Evolutionary conservation across 2,797 vertebrate species (phyloP).

Genomic region (Hapalemur alaotrensis): DNA sequence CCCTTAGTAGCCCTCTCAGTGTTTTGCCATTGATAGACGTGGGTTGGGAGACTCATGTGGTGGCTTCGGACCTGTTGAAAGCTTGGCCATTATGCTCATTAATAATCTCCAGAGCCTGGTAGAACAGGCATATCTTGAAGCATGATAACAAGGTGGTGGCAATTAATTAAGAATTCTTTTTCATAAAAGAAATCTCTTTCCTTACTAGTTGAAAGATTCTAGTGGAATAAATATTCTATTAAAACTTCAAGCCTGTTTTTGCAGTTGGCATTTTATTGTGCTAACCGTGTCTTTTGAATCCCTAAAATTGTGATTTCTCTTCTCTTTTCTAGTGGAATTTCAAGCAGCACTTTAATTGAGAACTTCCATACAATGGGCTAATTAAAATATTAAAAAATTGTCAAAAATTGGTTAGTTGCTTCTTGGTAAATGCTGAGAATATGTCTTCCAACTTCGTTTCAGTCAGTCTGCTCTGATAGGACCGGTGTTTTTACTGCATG

Average conservation of each 20-base stretch:
- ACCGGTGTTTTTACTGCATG: background rate
- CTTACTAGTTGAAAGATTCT: background rate
- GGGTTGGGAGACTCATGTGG: background rate
- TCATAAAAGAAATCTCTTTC: conserved; percentile 36
- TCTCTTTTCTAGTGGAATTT: conserved; percentile 77
- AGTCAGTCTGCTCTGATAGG: background rate
- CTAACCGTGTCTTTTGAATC: conserved; percentile 50
- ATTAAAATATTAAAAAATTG: conserved; percentile 36
- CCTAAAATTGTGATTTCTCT: conserved; percentile 62
- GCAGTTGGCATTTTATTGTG: conserved; percentile 49
- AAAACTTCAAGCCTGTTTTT: conserved; percentile 16
- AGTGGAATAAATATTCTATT: background rate
- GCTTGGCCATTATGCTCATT: background rate
- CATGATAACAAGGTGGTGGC: background rate
- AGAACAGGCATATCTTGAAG: background rate
- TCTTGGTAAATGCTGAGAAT: background rate
- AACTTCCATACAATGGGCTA: conserved; percentile 53
- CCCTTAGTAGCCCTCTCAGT: background rate
- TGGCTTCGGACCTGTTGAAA: background rate
- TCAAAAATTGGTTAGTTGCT: conserved; percentile 19
- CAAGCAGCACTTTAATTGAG: conserved; percentile 63
- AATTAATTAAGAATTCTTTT: conserved; percentile 58
- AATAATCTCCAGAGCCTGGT: background rate
- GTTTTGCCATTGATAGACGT: background rate
- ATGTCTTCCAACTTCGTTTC: conserved; percentile 11